Evolutionary conservation across 2,113 vertebrate genomes (phyloP).

Genomic region (Pseudorasbora parva): DNA sequence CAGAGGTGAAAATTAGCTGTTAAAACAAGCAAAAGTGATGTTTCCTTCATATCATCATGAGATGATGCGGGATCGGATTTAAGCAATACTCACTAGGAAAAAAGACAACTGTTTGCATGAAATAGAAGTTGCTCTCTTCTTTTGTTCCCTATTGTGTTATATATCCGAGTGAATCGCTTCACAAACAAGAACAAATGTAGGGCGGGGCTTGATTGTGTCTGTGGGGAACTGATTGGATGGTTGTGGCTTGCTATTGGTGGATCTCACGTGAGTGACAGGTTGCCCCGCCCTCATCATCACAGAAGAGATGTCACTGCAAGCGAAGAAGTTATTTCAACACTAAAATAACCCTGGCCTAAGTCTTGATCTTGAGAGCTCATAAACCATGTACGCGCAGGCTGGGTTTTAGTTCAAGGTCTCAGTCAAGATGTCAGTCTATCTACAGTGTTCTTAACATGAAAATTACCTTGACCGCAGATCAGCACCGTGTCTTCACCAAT

Average conservation of each 20-base stretch:
- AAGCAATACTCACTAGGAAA: background rate
- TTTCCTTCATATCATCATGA: background rate
- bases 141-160: too few relatives aligned
- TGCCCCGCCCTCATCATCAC: too few relatives aligned
- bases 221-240: too few relatives aligned
- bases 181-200: too few relatives aligned
- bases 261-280: too few relatives aligned
- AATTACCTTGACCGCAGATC: background rate
- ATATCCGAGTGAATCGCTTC: too few relatives aligned
- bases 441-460: background rate
- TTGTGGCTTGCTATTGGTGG: too few relatives aligned
- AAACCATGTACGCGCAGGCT: background rate
- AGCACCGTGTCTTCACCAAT: background rate
- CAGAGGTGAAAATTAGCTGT: constrained; percentile 27
- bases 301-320: too few relatives aligned
- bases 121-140: too few relatives aligned
- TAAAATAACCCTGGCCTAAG: background rate
- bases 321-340: background rate
- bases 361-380: background rate
- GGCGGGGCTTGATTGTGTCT: too few relatives aligned
- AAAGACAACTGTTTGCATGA: background rate
- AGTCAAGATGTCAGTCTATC: background rate
- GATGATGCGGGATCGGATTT: background rate
- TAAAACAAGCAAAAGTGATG: background rate
- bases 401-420: background rate